These are phyloP conservation scores for Pempheris klunzingeri DNA, from an alignment of 2,797 vertebrate species.

Conservation along the genomic window DNA sequence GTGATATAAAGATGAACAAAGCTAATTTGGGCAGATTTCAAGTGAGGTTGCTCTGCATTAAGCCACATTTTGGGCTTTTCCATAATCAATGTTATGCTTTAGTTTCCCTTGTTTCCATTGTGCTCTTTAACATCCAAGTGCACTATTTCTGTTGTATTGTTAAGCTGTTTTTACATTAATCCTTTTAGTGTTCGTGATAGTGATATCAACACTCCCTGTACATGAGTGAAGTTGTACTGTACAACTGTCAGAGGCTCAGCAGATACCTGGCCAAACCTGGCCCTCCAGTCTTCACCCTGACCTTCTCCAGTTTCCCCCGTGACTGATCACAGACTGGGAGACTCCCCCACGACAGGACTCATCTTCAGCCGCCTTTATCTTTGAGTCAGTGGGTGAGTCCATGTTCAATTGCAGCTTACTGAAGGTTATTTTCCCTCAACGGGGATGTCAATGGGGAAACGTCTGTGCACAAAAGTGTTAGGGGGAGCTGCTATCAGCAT, in stretches of 20 bases:
- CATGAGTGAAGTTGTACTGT: not conserved
- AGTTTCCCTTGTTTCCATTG: not conserved
- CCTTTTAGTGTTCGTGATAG: too few relatives aligned
- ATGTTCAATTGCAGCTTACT: not conserved
- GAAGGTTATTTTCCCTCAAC: not conserved
- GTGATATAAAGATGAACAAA: not conserved
- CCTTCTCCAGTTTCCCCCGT: conserved; percentile 78
- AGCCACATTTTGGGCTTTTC: not conserved
- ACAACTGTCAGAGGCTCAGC: conserved; percentile 28
- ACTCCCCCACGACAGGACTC: conserved; percentile 69
- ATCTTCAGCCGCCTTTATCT: conserved; percentile 66
- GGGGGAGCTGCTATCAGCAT: not conserved
- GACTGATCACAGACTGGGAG: conserved; percentile 64
- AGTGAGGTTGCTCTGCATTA: not conserved
- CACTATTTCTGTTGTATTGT: not conserved
- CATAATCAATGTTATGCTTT: not conserved
- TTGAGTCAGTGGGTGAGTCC: conserved; percentile 22
- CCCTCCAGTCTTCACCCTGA: conserved; percentile 59
- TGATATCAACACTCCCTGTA: not conserved
- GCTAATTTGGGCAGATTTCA: not conserved
- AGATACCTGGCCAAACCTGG: conserved; percentile 59
- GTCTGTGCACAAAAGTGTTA: not conserved
- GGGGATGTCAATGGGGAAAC: not conserved
- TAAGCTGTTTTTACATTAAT: not conserved
- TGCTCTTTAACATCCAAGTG: not conserved